Percentiles rank a stretch among this genome's conserved stretches.
Conservation (phyloP, 2,797 vertebrate genomes). For the Pseudocheirus occidentalis region DNA sequence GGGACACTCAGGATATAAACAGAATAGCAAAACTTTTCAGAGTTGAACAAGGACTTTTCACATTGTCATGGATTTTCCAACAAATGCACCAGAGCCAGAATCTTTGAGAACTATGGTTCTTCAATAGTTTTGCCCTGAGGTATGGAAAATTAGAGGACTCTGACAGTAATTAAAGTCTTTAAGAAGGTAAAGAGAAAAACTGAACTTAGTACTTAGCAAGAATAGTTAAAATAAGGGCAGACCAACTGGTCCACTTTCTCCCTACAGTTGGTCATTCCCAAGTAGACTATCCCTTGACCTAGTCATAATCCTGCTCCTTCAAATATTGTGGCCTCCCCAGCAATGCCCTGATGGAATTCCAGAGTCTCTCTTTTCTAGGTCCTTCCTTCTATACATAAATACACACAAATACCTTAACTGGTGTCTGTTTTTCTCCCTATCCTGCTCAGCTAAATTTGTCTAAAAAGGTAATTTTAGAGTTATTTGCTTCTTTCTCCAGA, state of each 20-base stretch:
- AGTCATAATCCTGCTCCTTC: neutral
- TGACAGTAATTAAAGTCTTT: neutral
- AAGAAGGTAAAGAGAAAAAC: neutral
- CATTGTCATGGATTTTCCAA: neutral
- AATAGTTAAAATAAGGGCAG: neutral
- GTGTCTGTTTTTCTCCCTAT: neutral
- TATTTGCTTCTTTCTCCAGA: neutral
- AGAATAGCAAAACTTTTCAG: neutral
- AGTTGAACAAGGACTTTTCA: neutral
- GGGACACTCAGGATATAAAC: neutral
- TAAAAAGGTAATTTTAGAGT: neutral
- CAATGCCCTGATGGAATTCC: neutral
- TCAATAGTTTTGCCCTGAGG: neutral
- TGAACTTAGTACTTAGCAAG: neutral
- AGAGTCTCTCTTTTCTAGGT: neutral
- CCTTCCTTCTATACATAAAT: neutral
- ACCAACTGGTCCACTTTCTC: neutral
- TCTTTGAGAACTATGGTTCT: neutral
- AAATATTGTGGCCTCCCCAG: neutral
- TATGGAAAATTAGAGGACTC: neutral
- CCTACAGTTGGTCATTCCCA: neutral
- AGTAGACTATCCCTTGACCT: neutral
- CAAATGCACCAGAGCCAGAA: neutral
- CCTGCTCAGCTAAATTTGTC: neutral
- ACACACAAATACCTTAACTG: neutral